Evolutionary conservation across 2,113 vertebrate genomes (phyloP), one percentile per base, ranked within the genome.

Genomic region (Larimichthys crocea): DNA sequence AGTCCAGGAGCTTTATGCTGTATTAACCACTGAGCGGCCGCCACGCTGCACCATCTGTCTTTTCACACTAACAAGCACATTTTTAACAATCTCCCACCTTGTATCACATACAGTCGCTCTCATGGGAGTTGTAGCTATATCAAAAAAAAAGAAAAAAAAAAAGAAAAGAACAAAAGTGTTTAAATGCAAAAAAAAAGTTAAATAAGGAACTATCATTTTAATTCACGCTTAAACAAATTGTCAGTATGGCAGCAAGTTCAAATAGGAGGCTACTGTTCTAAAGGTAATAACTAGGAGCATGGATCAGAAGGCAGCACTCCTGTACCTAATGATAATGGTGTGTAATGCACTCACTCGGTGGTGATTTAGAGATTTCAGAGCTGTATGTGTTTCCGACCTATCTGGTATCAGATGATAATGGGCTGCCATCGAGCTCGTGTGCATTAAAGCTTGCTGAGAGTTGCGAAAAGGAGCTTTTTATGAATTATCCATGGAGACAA

Each of bases 401-500:
- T 82, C 74, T 68, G 40, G 24, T 60, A 63, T 75, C 44, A 0
- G 11, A 20, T 59, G 40, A 8, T 76, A 74, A 80, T 76, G 49
- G 67, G 40, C 67, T 6, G 1, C 63, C 42, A 77, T 71, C 48
- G 29, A 49, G n/a, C 44, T 40, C 1, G 3, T 12, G n/a, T 64
- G 76, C 68, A 85, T 72, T 85, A 74, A 74, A 69, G 79, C 62
- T 19, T 3, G 20, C 2, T 3, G 26, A 72, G 77, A 35, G 66
- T 56, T 66, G 66, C 76, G 40, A 63, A 53, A 55, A 31, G 17
- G 22, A 26, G 67, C 67, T 24, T 49, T 83, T 52, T 44, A 83
- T 68, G 56, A 82, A 77, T 79, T 61, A 77, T 79, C 83, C 44
- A 59, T 62, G 35, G 40, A 85, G 72, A 88, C 76, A 79, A 83